Evolutionary conservation across 2,797 vertebrate genomes (phyloP).

Genomic region (Galagoides demidoff): DNA sequence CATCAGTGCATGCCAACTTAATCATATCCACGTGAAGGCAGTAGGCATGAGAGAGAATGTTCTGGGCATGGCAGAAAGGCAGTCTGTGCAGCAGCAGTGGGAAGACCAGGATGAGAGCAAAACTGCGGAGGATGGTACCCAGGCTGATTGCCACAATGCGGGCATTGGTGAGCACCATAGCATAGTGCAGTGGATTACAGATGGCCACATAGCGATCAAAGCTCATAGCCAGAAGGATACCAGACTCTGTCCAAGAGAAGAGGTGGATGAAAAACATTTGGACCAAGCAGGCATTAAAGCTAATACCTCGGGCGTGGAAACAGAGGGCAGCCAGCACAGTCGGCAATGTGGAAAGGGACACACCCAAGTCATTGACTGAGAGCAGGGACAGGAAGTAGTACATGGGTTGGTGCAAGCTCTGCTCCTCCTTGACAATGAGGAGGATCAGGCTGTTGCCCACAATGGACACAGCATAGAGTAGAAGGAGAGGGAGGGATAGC

Average conservation of each 20-base stretch:
- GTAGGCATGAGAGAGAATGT: conserved; percentile 41
- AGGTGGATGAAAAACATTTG: conserved; percentile 74
- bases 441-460: conserved; percentile 30
- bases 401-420: conserved; percentile 66
- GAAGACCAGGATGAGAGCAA: conserved; percentile 38
- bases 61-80: background rate
- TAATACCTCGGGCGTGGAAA: background rate
- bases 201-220: conserved; percentile 59
- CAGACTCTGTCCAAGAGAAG: conserved; percentile 68
- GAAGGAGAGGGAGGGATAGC: background rate
- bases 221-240: conserved; percentile 69
- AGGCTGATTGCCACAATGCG: background rate
- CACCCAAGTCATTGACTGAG: conserved; percentile 56
- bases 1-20: conserved; percentile 78
- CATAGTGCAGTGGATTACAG: conserved; percentile 63
- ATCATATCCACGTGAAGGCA: conserved; percentile 58
- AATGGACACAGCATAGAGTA: background rate
- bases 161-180: conserved; percentile 43
- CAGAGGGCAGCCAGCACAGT: conserved; percentile 55
- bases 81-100: conserved; percentile 34
- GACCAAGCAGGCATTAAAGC: conserved; percentile 51
- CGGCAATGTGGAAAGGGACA: conserved; percentile 53
- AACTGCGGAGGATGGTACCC: conserved; percentile 4
- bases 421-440: conserved; percentile 49
- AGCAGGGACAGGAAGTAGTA: conserved; percentile 66